Conservation (phyloP, 2,113 vertebrate species). For the Myiozetetes cayanensis region DNA sequence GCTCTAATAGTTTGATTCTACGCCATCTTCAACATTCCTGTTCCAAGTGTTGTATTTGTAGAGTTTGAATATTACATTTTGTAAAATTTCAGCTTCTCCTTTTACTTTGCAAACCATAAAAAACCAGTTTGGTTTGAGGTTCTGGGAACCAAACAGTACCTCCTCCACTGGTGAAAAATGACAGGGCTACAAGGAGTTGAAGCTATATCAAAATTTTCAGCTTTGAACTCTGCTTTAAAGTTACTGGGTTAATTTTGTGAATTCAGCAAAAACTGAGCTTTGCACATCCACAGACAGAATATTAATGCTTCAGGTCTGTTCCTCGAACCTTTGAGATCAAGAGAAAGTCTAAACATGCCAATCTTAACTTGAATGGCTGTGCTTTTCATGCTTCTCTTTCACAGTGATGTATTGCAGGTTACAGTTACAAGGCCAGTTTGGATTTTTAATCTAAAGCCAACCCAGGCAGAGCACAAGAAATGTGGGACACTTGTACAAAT, state of each 20-base stretch:
- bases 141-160: not conserved
- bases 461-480: not conserved
- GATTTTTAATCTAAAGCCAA: constrained; percentile 7
- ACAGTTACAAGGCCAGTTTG: not conserved
- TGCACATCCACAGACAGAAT: not conserved
- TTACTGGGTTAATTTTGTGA: not conserved
- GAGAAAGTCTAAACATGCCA: constrained; percentile 39
- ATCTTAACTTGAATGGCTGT: constrained; percentile 1
- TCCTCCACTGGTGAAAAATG: not conserved
- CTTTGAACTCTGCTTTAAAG: not conserved
- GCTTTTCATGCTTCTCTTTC: constrained; percentile 29
- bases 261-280: constrained; percentile 26
- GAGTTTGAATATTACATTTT: not conserved
- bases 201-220: not conserved
- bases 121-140: not conserved
- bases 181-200: not conserved
- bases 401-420: not conserved
- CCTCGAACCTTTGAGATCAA: not conserved
- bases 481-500: not conserved
- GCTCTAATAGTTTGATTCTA: not conserved
- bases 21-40: not conserved
- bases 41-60: not conserved
- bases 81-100: not conserved
- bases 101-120: not conserved
- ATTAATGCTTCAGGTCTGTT: constrained; percentile 40